Percentiles rank a stretch among this genome's conserved stretches.
Evolutionary conservation across 2,113 vertebrate species (phyloP).

Genomic region (Climacteris rufus): DNA sequence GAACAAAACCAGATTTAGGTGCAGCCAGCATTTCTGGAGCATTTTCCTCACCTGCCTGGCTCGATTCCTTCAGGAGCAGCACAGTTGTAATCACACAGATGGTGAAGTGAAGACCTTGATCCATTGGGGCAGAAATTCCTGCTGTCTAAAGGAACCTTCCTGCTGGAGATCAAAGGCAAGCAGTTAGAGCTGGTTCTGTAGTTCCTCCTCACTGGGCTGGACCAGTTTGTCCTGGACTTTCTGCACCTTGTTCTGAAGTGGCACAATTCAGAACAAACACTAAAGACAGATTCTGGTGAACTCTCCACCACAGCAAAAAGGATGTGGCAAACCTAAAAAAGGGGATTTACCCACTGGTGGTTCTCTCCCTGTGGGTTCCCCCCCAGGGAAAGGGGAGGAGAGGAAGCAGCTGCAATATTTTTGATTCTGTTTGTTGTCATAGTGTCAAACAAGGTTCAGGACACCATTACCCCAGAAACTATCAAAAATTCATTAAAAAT

Average conservation of each 20-base stretch:
- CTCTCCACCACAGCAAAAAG: not conserved
- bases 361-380: not conserved
- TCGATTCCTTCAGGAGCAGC: constrained; percentile 29
- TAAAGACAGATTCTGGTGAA: not conserved
- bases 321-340: not conserved
- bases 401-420: not conserved
- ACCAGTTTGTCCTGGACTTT: not conserved
- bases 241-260: not conserved
- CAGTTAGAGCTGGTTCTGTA: not conserved
- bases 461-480: not conserved
- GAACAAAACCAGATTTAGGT: not conserved
- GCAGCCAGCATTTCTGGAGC: not conserved
- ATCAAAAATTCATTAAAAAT: not conserved
- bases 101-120: not conserved
- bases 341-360: not conserved
- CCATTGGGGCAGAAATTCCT: constrained; percentile 9
- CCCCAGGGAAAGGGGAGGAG: not conserved
- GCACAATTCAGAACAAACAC: not conserved
- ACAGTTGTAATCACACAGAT: not conserved
- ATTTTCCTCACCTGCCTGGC: constrained; percentile 55
- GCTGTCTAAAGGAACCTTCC: not conserved
- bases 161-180: constrained; percentile 14
- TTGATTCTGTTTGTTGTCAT: not conserved
- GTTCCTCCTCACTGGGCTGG: not conserved
- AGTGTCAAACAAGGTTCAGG: not conserved